Evolutionary conservation across 2,797 vertebrate genomes (phyloP), one percentile per base, ranked within the genome.

Genomic region (Clarias fuscus): DNA sequence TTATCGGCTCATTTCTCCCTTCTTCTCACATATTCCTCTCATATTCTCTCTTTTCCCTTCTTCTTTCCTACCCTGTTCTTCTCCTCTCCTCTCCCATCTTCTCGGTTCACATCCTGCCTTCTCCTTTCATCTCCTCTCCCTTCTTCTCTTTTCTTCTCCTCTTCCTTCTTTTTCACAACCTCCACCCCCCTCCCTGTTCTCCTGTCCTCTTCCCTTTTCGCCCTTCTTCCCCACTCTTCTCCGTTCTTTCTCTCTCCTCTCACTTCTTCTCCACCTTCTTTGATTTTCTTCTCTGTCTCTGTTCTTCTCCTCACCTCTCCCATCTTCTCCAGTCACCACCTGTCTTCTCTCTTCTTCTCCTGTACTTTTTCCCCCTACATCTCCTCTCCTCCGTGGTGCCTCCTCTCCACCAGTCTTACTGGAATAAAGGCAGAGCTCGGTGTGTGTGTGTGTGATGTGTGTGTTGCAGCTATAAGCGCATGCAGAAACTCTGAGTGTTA

Each of bases 401-500:
- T 71, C 18, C 33, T 10, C 15, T 22, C 68, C 61, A 7, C 24
- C 20, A 7, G 6, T 22, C 13, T 48, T 11, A 24, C 15, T 61
- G 22, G 65, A 83, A 72, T 17, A 7, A 71, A 59, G 3, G 30
- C 5, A 30, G 76, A 76, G 83, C 37, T 53, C 48, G 5, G 67
- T 53, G 33, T 37, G 62, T 27, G 37, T 24, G 33, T 33, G 33
- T 33, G 33, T 33, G 33, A 1, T 33, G 1, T 33, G 33, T 43
- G 67, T 40, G 40, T 71, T n/a, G 82, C 84, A 65, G 33, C 85
- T 56, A 61, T 90, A 87, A 88, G 83, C 89, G 83, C 82, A 72
- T 84, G 83, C 77, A 11, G 17, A 88, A 92, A 91, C 89, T 68
- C 82, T 65, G 89, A 64, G 6, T 43, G 77, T 77, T 82, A 86